Percentiles rank a stretch among this genome's conserved stretches.
Evolutionary conservation across 2,888 invertebrate species (phyloP).

Genomic region (Rhagonycha fulva): DNA sequence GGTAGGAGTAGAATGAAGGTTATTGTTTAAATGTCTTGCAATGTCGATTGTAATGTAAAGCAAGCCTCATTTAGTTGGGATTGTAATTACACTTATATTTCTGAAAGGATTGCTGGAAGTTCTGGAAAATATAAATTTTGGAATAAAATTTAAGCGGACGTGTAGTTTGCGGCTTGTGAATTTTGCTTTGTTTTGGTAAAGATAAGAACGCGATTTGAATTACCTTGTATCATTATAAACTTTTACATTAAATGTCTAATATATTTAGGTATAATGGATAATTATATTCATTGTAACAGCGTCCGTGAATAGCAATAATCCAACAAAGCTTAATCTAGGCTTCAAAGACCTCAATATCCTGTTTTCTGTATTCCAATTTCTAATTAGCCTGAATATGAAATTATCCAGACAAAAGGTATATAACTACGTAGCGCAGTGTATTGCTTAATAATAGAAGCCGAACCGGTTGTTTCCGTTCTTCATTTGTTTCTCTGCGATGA

Average conservation of each 20-base stretch:
- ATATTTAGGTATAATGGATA: conserved; percentile 24
- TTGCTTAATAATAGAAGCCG: conserved; percentile 49
- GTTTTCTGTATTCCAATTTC: conserved; percentile 44
- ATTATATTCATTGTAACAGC: conserved; percentile 30
- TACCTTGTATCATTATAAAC: conserved; percentile 13
- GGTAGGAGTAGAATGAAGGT: conserved; percentile 48
- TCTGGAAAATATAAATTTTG: neutral
- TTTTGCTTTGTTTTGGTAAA: conserved; percentile 20
- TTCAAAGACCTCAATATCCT: conserved; percentile 44
- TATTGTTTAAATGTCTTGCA: conserved; percentile 53
- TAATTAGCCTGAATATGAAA: conserved; percentile 47
- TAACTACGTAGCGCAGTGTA: conserved; percentile 42
- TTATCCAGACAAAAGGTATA: conserved; percentile 45
- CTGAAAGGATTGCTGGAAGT: neutral
- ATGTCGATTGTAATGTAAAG: conserved; percentile 50
- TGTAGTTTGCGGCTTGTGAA: neutral
- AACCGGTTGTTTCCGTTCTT: conserved; percentile 52
- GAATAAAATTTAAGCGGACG: conserved; percentile 14
- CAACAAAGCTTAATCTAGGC: conserved; percentile 37
- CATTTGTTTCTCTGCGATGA: conserved; percentile 51
- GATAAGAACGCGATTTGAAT: conserved; percentile 8
- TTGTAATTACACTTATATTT: neutral
- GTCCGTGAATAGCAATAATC: conserved; percentile 29
- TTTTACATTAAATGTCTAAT: conserved; percentile 8
- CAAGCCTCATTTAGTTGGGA: conserved; percentile 31